Base-by-base conservation (phyloP, 2,797 vertebrate genomes). In the Echiichthys vipera region DNA sequence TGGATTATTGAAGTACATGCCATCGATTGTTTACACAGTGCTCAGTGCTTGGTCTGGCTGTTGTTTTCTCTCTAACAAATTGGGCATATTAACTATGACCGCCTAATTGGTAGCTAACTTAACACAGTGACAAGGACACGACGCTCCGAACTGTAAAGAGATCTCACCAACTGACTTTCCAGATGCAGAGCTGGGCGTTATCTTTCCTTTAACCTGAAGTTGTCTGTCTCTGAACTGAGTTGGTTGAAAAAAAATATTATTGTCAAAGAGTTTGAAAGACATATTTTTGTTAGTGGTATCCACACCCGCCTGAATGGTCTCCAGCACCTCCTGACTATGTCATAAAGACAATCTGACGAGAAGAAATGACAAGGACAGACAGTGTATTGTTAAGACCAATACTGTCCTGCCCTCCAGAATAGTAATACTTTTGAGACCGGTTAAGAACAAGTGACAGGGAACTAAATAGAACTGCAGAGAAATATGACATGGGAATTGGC, bases 221-320 rank as follows among this genome's bases (percentile, higher is more conserved):
- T 63, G 74, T 36, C 70, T 47, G 2, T 74, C 46, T 63, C 47
- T 34, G 18, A 79, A 37, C 43, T 56, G 57, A 75, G 77, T 50
- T 56, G 70, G 61, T 37, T 71, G 13, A 67, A 53, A 5, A 67
- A 56, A 10, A 24, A 4, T 25, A 6, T 42, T 36, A 29, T 57
- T 73, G 20, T 71, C 54, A 3, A 46, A 11, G 9, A 80, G 71
- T 11, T 58, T 62, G 29, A 70, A 68, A 3, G 73, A 46, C 34
- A 78, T 50, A 2, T 30, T 43, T 15, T 39, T 30, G 50, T 70
- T 50, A 7, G 29, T 69, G 14, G 18, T 5, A n/a, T 65, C 36
- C 25, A 20, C 32, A 1, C 6, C 13, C 11, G 13, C 40, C 20
- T 18, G 13, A 45, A 10, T 34, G 4, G 64, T 25, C 12, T 29